Percentiles rank a stretch among this genome's conserved stretches.
These are phyloP conservation scores for Troglohyphantes excavatus DNA, from an alignment of 2,888 invertebrate species.

Conservation along the genomic window DNA sequence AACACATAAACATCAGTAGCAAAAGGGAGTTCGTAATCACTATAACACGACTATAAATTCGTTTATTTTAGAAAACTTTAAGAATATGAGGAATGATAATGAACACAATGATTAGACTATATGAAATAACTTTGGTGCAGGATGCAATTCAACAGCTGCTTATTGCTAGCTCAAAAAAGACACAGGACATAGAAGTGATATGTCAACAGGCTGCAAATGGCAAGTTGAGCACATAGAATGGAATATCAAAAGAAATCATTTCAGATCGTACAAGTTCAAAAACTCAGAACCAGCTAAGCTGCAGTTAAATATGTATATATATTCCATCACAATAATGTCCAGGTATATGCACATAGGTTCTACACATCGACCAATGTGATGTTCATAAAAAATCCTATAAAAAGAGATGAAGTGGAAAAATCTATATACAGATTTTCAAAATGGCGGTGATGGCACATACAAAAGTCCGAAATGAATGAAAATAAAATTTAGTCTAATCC, in stretches of 20 bases:
- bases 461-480: neutral
- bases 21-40: too few species aligned
- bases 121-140: too few species aligned
- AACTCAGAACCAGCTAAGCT: slow-evolving; percentile 8
- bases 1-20: too few species aligned
- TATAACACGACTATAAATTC: too few species aligned
- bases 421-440: slow-evolving; percentile 15
- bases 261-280: slow-evolving; percentile 43
- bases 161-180: neutral
- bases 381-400: neutral
- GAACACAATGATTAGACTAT: too few species aligned
- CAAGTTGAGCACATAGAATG: slow-evolving; percentile 23
- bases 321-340: slow-evolving; percentile 5
- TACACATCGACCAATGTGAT: neutral
- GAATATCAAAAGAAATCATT: slow-evolving; percentile 20
- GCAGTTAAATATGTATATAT: slow-evolving; percentile 27
- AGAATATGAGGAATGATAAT: too few species aligned
- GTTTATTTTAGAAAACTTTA: too few species aligned
- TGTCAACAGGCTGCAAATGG: slow-evolving; percentile 3
- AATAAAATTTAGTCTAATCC: neutral
- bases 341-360: slow-evolving; percentile 3
- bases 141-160: neutral
- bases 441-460: slow-evolving; percentile 17
- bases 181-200: slow-evolving; percentile 25
- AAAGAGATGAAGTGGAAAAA: slow-evolving; percentile 21